These are phyloP conservation scores for Drosophila anomalipes DNA, from an alignment of 2,888 invertebrate species.

Conservation along the genomic window DNA sequence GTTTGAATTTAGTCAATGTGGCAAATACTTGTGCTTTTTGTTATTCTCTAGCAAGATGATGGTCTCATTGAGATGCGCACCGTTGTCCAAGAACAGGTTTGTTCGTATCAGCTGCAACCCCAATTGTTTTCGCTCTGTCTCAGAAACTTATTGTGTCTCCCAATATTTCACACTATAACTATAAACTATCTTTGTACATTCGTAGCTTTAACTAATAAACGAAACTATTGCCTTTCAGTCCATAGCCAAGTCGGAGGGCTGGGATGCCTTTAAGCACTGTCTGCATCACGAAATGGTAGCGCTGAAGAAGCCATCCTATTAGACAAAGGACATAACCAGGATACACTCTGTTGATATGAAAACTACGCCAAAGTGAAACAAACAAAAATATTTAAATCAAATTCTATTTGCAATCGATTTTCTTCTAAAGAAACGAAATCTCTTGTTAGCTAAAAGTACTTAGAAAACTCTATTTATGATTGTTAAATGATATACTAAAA, in stretches of 20 bases:
- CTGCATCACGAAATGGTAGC: slow-evolving; percentile 93
- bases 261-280: slow-evolving; percentile 96
- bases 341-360: slow-evolving; percentile 13
- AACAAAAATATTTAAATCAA: slow-evolving; percentile 9
- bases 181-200: neutral
- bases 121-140: slow-evolving; percentile 25
- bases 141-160: slow-evolving; percentile 34
- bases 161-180: slow-evolving; percentile 24
- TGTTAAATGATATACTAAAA: slow-evolving; percentile 52
- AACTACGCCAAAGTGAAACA: slow-evolving; percentile 54
- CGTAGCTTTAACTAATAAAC: slow-evolving; percentile 29
- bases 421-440: slow-evolving; percentile 70
- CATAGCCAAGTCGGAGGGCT: slow-evolving; percentile 94
- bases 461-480: slow-evolving; percentile 41
- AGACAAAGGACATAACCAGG: neutral
- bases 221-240: slow-evolving; percentile 87
- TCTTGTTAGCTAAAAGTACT: slow-evolving; percentile 51
- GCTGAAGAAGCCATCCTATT: slow-evolving; percentile 65
- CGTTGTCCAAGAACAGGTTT: slow-evolving; percentile 26
- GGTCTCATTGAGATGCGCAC: slow-evolving; percentile 26
- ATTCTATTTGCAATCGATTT: slow-evolving; percentile 47
- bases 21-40: slow-evolving; percentile 29
- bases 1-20: slow-evolving; percentile 18
- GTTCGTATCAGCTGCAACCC: slow-evolving; percentile 22
- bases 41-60: slow-evolving; percentile 38